Evolutionary conservation across 2,888 invertebrate species (phyloP).

Genomic region (Piscicola geometra): DNA sequence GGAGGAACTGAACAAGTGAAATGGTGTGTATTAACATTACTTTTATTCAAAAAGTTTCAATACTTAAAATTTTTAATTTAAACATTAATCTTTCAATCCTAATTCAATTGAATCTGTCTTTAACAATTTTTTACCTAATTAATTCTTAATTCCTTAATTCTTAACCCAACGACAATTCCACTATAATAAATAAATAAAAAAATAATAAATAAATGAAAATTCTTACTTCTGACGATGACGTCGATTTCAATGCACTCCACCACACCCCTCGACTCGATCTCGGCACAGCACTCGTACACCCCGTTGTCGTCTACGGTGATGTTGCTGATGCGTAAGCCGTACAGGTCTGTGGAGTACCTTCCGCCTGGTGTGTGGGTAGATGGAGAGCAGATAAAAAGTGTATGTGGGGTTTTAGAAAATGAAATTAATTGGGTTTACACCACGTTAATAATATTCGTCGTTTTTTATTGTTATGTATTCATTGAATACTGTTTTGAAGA

Average conservation of each 20-base stretch:
- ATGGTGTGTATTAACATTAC: no score
- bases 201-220: conserved; percentile 9
- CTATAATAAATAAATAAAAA: no score
- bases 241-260: conserved; percentile 37
- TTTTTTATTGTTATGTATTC: no score
- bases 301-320: conserved; percentile 45
- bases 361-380: no score
- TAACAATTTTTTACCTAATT: no score
- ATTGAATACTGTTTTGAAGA: no score
- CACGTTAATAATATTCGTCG: no score
- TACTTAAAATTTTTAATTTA: background rate
- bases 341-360: conserved; percentile 38
- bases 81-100: background rate
- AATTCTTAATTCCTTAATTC: no score
- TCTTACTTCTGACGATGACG: conserved; percentile 38
- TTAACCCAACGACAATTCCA: no score
- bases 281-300: conserved; percentile 43
- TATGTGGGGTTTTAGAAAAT: no score
- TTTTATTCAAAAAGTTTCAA: background rate
- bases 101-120: background rate
- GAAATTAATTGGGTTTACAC: no score
- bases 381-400: no score
- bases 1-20: conserved; percentile 44
- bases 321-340: conserved; percentile 43
- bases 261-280: conserved; percentile 40